Conservation (phyloP, 1,140 invertebrate genomes). For the Drosophila orosa region DNA sequence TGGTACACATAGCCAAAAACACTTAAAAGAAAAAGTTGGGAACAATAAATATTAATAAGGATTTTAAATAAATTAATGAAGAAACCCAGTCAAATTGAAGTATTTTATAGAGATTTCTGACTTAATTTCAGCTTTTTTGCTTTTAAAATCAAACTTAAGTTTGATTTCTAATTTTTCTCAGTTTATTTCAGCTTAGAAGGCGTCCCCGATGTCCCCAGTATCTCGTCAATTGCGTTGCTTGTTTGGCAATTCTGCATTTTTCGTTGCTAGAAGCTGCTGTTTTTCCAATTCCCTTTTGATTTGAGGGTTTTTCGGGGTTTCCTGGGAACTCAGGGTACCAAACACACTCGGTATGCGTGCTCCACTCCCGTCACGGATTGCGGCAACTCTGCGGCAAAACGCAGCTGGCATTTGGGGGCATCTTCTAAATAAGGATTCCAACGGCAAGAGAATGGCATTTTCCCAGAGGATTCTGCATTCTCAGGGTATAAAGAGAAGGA, state of each 20-base stretch:
- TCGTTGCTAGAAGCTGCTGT: constrained; percentile 30
- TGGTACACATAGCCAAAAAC: background rate
- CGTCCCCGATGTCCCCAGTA: constrained; percentile 22
- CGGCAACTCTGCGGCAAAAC: constrained; percentile 8
- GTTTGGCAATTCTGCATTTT: constrained; percentile 75
- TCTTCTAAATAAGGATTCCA: background rate
- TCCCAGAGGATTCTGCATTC: background rate
- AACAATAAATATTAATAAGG: background rate
- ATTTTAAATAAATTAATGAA: background rate
- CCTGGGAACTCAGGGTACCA: background rate
- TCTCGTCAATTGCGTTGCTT: constrained; percentile 63
- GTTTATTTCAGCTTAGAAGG: constrained; percentile 1
- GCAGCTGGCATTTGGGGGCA: constrained; percentile 8
- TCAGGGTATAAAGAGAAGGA: background rate
- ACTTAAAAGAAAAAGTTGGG: background rate
- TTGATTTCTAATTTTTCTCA: background rate
- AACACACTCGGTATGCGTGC: constrained; percentile 22
- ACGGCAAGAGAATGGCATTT: background rate
- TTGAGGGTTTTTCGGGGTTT: background rate
- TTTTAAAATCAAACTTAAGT: too few species aligned
- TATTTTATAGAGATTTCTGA: too few species aligned
- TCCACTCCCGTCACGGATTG: background rate
- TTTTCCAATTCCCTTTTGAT: constrained; percentile 24
- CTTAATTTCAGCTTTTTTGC: background rate
- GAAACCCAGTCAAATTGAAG: background rate